Base-by-base conservation (phyloP, 1,140 invertebrate species). In the Palaemon carinicauda region DNA sequence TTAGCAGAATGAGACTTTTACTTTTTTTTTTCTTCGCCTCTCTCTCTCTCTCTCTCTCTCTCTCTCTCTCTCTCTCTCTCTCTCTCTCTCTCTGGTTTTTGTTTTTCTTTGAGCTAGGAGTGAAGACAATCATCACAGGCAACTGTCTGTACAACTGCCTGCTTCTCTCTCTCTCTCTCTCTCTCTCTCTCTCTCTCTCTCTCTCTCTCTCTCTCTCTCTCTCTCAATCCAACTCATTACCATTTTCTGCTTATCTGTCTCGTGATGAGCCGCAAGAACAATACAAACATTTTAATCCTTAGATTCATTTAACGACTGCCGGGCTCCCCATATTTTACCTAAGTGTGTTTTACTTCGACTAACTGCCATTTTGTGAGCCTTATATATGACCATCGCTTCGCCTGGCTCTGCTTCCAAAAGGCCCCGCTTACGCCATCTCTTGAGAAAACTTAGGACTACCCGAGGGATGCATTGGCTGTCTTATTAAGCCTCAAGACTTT, bases 311-410 rank as follows among this genome's bases (percentile, higher is more conserved):
- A 88, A 88, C 54, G 87, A 88, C 74, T 82, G 80, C 71, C 53
- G 65, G 80, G 81, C 75, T 73, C 54, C 41, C 87, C 87, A 88
- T 88, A 88, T 88, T 88, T 88, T 88, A 88, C 80, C 75, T 83
- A 82, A 82, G 87, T 88, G 87, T 88, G 81, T 88, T 88, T 88
- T 88, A 88, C 87, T 82, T 82, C 81, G 87, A 82, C 87, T 88
- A 88, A 88, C 87, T 88, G 87, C 87, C 87, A 88, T 88, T 88
- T 88, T 88, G 87, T 88, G 87, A 88, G 87, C 80, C 87, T 88
- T 88, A 88, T 88, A 82, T 88, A 88, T 88, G 87, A 88, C 80
- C 80, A 71, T 78, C 80, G 75, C 87, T 88, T 88, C 24, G 56
- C 80, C 75, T 50, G 24, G 29, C 51, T 41, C 51, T 21, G 60